Conservation (phyloP, 2,888 invertebrate genomes). For the Cheilosia soror region DNA sequence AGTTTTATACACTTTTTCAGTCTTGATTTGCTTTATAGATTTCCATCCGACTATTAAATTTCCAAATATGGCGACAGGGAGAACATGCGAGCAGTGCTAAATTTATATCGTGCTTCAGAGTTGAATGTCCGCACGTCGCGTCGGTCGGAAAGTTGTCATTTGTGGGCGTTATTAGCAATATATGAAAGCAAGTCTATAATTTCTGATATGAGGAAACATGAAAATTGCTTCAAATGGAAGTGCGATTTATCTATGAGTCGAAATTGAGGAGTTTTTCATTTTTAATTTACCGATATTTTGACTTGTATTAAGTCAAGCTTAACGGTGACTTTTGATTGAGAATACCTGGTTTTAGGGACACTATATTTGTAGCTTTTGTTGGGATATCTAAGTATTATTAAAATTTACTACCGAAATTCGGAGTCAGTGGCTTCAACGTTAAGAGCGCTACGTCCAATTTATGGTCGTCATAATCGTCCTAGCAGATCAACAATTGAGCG, state of each 20-base stretch:
- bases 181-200: constrained; percentile 7
- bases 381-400: too few species aligned
- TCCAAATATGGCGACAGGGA: constrained; percentile 45
- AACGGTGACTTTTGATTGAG: too few species aligned
- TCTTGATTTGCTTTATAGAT: constrained; percentile 37
- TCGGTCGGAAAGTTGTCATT: not conserved
- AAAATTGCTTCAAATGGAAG: not conserved
- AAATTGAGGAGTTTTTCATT: too few species aligned
- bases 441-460: too few species aligned
- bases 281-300: too few species aligned
- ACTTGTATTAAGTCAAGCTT: too few species aligned
- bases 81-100: constrained; percentile 22
- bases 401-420: too few species aligned
- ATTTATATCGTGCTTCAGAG: constrained; percentile 42
- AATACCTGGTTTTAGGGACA: too few species aligned
- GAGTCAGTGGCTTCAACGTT: too few species aligned
- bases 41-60: constrained; percentile 56
- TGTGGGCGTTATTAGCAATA: constrained; percentile 46
- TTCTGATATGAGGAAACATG: not conserved
- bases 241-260: not conserved
- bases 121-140: constrained; percentile 55
- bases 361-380: too few species aligned
- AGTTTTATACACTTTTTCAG: constrained; percentile 2
- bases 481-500: too few species aligned
- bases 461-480: too few species aligned